phyloP scores from a whole-genome alignment of 1,140 invertebrate species.

The Sipha flava region DNA sequence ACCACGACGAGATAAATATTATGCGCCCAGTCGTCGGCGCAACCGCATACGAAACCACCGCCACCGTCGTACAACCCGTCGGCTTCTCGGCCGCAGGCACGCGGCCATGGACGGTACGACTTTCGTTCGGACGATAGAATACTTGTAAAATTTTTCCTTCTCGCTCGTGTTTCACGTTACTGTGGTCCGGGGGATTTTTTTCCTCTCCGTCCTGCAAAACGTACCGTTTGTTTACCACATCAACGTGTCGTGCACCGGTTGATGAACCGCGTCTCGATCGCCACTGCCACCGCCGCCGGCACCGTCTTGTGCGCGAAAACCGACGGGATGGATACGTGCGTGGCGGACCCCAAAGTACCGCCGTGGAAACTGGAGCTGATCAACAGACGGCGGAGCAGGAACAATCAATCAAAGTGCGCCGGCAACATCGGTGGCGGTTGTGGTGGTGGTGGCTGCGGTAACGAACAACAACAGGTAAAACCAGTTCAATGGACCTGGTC shows the following conservation, averaged over 20 bases:
- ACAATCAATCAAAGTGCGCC: slow-evolving; percentile 35
- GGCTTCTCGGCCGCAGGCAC: too few relatives aligned
- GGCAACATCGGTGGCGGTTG: slow-evolving; percentile 16
- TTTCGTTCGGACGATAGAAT: too few relatives aligned
- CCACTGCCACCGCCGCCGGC: neutral
- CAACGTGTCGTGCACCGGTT: too few relatives aligned
- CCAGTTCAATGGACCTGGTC: slow-evolving; percentile 21
- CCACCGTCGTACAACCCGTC: too few relatives aligned
- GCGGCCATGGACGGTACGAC: too few relatives aligned
- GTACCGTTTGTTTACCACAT: neutral
- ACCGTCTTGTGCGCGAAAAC: neutral
- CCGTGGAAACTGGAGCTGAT: slow-evolving; percentile 69
- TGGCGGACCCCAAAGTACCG: slow-evolving; percentile 45
- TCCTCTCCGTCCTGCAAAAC: neutral
- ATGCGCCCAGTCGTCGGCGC: too few relatives aligned
- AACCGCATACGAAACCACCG: too few relatives aligned
- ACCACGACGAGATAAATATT: too few relatives aligned
- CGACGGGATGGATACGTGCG: slow-evolving; percentile 1
- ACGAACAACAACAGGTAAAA: slow-evolving; percentile 26
- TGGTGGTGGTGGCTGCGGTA: slow-evolving; percentile 4
- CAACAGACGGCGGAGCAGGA: slow-evolving; percentile 51
- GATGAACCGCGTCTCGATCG: too few relatives aligned
- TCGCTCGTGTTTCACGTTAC: too few relatives aligned
- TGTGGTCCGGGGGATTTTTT: too few relatives aligned
- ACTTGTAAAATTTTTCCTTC: too few relatives aligned